Percentiles rank a stretch among this genome's conserved stretches.
Conservation (phyloP, 2,797 vertebrate species). For the Acropternis orthonyx region DNA sequence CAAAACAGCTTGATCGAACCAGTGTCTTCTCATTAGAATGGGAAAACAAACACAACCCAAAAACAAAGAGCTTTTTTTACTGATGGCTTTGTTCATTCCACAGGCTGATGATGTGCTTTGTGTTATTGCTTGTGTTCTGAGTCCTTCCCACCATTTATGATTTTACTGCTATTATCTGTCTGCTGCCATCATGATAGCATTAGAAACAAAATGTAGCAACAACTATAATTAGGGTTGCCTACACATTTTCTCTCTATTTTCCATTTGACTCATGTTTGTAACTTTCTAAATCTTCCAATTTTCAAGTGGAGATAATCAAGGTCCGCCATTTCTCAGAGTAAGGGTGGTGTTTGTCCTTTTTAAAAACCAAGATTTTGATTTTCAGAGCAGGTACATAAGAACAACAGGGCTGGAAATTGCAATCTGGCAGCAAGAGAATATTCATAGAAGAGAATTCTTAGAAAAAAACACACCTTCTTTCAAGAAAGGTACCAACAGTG, state of each 20-base stretch:
- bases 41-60: background rate
- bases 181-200: background rate
- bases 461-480: background rate
- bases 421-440: background rate
- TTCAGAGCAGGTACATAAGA: background rate
- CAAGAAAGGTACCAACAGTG: background rate
- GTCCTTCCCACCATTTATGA: conserved; percentile 14
- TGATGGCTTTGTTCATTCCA: conserved; percentile 21
- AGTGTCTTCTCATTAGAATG: conserved; percentile 7
- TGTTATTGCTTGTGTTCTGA: conserved; percentile 20
- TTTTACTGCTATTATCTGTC: conserved; percentile 58
- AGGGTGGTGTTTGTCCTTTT: background rate
- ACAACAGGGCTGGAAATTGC: background rate
- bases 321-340: background rate
- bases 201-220: conserved; percentile 1
- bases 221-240: conserved; percentile 42
- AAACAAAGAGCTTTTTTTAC: conserved; percentile 26
- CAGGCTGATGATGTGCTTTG: conserved; percentile 36
- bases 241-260: background rate
- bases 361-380: background rate
- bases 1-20: conserved; percentile 37
- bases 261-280: background rate
- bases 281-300: background rate
- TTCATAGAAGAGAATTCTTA: background rate
- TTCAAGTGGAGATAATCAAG: background rate